Base-by-base conservation (phyloP, 2,888 invertebrate genomes). In the Drosophila recens region DNA sequence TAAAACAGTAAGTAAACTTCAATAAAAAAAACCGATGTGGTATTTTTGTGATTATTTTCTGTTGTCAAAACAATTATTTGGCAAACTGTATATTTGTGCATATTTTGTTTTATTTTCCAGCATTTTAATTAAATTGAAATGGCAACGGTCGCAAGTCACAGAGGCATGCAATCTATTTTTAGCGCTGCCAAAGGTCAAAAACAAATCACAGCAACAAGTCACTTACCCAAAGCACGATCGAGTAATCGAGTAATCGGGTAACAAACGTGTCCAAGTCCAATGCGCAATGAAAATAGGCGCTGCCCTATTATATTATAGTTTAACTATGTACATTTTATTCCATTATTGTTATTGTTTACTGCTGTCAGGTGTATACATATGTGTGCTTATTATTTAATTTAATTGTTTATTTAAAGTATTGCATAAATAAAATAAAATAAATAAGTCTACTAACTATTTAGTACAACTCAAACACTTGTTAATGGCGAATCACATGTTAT, bases 91-190 rank as follows among this genome's bases (percentile, higher is more conserved):
- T 36, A 27, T 30, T 56, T 65, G 23, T 66, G 65, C 43, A 72
- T 64, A 38, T 58, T 71, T 70, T 59, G 66, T 67, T 72, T 67
- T 73, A 52, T 59, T 75, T 80, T 86, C 81, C 84, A 89, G 72
- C 69, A 69, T 34, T 66, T 78, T 83, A 83, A 80, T 88, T 88
- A 70, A 70, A 75, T 73, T 75, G 48, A 79, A 87, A 89, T 81
- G 66, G 68, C 77, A 74, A 51, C 61, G 20, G 66, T 49, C 53
- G 46, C 59, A 27, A 63, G 40, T 43, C 49, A 49, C 46, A 72
- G 52, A 57, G 57, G 51, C 61, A 61, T 71, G 67, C 78, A 66
- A 66, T 58, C 70, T 82, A 88, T 88, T 85, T 82, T 57, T 87
- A 82, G 75, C 42, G 36, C 67, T 57, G 77, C 54, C 87, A 88